Percentiles rank a stretch among this genome's conserved stretches.
Conservation (phyloP, 2,888 invertebrate species). For the Lasioglossum figueresi region DNA sequence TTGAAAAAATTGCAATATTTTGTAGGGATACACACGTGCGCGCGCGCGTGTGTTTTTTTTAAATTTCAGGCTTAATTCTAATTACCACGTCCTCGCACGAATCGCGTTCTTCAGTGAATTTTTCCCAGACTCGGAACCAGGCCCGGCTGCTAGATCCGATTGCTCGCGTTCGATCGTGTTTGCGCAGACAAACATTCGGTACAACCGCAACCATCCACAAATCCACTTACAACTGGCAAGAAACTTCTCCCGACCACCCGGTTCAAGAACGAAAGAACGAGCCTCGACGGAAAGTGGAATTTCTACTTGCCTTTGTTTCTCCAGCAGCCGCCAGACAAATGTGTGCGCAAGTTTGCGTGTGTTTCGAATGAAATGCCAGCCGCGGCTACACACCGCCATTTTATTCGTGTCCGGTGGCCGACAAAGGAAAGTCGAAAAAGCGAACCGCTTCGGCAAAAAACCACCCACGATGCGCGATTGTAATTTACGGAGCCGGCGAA, state of each 20-base stretch:
- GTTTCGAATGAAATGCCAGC: not conserved
- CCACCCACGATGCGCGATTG: not conserved
- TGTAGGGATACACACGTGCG: too few species aligned
- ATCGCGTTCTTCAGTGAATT: not conserved
- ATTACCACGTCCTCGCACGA: not conserved
- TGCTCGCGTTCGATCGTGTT: not conserved
- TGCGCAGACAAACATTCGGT: not conserved
- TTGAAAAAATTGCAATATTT: too few species aligned
- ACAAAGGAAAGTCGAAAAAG: conserved; percentile 7
- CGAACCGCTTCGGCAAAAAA: not conserved
- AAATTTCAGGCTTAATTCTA: not conserved
- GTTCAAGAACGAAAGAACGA: not conserved
- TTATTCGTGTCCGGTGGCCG: not conserved
- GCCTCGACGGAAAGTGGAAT: not conserved
- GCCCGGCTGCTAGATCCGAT: not conserved
- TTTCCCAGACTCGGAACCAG: not conserved
- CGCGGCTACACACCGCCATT: not conserved
- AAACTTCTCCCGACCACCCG: not conserved
- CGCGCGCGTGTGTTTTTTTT: too few species aligned
- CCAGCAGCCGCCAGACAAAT: not conserved
- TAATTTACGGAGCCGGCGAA: not conserved
- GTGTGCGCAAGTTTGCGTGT: not conserved
- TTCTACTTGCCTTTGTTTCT: not conserved
- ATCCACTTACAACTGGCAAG: not conserved
- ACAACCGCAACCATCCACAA: not conserved